Conservation (phyloP, 1,140 invertebrate species). For the Sesamia nonagrioides region DNA sequence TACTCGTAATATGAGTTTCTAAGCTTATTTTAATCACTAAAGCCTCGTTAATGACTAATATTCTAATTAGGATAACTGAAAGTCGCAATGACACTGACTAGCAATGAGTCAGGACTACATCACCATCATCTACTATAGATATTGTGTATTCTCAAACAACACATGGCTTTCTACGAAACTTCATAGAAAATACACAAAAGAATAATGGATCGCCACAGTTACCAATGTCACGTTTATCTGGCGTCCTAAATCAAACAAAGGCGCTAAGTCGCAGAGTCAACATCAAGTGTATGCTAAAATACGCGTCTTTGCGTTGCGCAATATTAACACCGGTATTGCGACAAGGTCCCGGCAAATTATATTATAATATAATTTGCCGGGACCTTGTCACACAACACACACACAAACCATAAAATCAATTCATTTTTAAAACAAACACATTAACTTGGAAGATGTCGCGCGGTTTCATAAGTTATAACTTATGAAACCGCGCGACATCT, state of each 20-base stretch:
- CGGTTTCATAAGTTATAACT: slow-evolving; percentile 45
- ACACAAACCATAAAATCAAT: slow-evolving; percentile 29
- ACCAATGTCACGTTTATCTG: slow-evolving; percentile 41
- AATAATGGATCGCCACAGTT: slow-evolving; percentile 18
- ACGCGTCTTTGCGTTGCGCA: slow-evolving; percentile 29
- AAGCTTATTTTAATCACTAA: slow-evolving; percentile 11
- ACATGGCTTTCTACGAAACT: slow-evolving; percentile 8
- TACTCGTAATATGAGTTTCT: background rate
- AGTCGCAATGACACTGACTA: slow-evolving; percentile 18
- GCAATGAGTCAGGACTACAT: slow-evolving; percentile 8
- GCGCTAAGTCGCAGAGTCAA: slow-evolving; percentile 29
- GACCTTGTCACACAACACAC: too few species aligned
- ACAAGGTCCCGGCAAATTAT: slow-evolving; percentile 43
- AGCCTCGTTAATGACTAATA: background rate
- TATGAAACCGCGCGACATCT: slow-evolving; percentile 44
- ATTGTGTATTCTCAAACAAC: background rate
- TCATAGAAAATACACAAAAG: slow-evolving; percentile 14
- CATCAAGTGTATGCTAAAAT: slow-evolving; percentile 42
- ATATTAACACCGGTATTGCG: slow-evolving; percentile 16
- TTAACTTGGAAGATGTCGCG: slow-evolving; percentile 45
- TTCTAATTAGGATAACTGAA: slow-evolving; percentile 14
- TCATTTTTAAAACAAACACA: slow-evolving; percentile 45
- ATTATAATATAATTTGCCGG: too few species aligned
- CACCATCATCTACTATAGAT: too few species aligned
- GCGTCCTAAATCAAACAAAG: slow-evolving; percentile 34